phyloP scores from a whole-genome alignment of 1,140 invertebrate genomes.

The Sinonovacula constricta region DNA sequence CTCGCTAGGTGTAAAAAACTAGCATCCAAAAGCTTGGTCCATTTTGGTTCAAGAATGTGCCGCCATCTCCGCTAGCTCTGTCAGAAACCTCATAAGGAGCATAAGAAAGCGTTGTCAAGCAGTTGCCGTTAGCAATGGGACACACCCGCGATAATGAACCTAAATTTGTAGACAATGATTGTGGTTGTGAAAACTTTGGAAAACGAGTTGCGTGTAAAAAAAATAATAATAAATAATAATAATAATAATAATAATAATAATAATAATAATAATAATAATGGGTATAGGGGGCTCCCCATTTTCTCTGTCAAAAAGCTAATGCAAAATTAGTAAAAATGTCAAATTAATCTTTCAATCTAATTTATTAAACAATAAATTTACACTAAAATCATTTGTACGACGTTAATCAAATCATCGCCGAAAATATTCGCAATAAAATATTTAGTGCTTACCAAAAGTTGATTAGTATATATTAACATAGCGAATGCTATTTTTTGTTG shows the following conservation, averaged over 20 bases:
- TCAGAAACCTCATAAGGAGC: not conserved
- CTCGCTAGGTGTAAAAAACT: slow-evolving; percentile 1
- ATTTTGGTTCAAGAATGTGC: not conserved
- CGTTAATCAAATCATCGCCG: not conserved
- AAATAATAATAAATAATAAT: no score
- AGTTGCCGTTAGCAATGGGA: not conserved
- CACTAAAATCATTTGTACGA: not conserved
- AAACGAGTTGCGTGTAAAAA: not conserved
- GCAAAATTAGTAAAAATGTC: not conserved
- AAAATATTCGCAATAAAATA: not conserved
- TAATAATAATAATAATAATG: no score
- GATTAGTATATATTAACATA: no score
- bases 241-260: no score
- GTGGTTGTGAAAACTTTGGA: not conserved
- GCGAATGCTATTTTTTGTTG: no score
- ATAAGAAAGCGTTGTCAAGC: not conserved
- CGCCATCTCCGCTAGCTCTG: not conserved
- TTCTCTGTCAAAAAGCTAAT: not conserved
- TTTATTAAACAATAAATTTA: not conserved
- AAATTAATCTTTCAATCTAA: no score
- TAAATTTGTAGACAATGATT: not conserved
- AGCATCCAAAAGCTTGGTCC: not conserved
- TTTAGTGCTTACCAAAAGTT: not conserved
- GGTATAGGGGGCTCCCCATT: not conserved
- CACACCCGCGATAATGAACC: not conserved